Conservation (phyloP, 2,888 invertebrate species). For the Caenorhabditis sp. region DNA sequence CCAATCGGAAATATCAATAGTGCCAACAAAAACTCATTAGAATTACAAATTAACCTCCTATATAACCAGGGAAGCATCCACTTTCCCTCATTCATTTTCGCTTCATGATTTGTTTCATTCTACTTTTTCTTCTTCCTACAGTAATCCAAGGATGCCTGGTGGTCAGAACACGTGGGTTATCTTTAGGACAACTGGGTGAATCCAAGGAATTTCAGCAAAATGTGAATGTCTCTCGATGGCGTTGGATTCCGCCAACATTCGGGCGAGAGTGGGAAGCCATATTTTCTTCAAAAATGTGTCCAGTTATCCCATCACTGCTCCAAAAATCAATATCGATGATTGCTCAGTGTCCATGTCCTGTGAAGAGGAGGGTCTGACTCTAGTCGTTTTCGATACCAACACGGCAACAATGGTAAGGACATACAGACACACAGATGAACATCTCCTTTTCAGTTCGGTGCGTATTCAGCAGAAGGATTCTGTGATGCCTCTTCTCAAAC, state of each 20-base stretch:
- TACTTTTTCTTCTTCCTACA: neutral
- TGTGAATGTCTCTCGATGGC: neutral
- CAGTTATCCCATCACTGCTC: neutral
- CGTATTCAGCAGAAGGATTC: neutral
- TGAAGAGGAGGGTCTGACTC: neutral
- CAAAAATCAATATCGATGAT: neutral
- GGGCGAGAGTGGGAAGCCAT: neutral
- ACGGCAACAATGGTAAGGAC: neutral
- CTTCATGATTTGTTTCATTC: neutral
- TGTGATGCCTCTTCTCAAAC: neutral
- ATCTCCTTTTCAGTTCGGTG: slow-evolving; percentile 4
- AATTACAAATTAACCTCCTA: too few species aligned
- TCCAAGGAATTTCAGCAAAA: neutral
- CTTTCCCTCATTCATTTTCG: neutral
- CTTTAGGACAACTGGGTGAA: too few species aligned
- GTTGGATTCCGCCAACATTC: neutral
- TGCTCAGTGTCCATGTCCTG: neutral
- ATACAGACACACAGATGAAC: neutral
- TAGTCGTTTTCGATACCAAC: neutral
- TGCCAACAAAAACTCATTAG: too few species aligned
- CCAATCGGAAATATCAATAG: too few species aligned
- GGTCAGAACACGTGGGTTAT: neutral
- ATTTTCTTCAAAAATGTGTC: neutral
- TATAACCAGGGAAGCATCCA: too few species aligned
- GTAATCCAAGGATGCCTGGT: slow-evolving; percentile 6